Evolutionary conservation across 2,113 vertebrate genomes (phyloP), one percentile per base, ranked within the genome.

Genomic region (Sinocyclocheilus anophthalmus): DNA sequence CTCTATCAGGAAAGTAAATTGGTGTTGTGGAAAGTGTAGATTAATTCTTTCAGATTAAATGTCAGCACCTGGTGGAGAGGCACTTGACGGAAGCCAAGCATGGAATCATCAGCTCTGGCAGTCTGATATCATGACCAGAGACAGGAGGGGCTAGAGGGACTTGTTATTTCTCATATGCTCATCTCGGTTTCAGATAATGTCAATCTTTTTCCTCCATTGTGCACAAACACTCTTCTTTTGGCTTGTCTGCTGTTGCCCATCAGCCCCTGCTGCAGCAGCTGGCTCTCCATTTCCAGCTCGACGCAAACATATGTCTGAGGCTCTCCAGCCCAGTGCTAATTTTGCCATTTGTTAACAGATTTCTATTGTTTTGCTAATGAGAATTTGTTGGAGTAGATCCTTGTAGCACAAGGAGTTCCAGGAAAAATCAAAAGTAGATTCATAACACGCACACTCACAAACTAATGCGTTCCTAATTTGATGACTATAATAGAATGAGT

Each of bases 1-100:
- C 33, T 83, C 6, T 33, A 63, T 16, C 30, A 55, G 18, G 80
- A 33, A 50, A 78, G 4, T 76, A 85, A 72, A 75, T 79, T 24
- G 12, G 39, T 63, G n/a, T 42, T 22, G 59, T 55, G 20, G 59
- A 83, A 69, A 70, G 67, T 67, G 4, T 65, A 91, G 91, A 92
- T 92, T 87, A 93, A 93, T 92, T 92, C 85, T 81, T 91, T 92
- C 92, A 90, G 92, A 93, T 92, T 92, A 93, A 94, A 93, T 93
- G 93, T 94, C 93, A 93, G 85, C 87, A 85, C 84, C 82, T 77
- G 85, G 85, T 86, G 86, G 88, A 92, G 88, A 84, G 84, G 85
- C 80, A 75, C 82, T 93, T 72, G 87, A 57, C 85, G 84, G 83
- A 76, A 85, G 81, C 84, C 57, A 63, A 85, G 83, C 78, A 87